Percentiles rank a stretch among this genome's conserved stretches.
These are phyloP conservation scores for Neotoma lepida DNA, from an alignment of 2,113 vertebrate genomes.

Conservation along the genomic window DNA sequence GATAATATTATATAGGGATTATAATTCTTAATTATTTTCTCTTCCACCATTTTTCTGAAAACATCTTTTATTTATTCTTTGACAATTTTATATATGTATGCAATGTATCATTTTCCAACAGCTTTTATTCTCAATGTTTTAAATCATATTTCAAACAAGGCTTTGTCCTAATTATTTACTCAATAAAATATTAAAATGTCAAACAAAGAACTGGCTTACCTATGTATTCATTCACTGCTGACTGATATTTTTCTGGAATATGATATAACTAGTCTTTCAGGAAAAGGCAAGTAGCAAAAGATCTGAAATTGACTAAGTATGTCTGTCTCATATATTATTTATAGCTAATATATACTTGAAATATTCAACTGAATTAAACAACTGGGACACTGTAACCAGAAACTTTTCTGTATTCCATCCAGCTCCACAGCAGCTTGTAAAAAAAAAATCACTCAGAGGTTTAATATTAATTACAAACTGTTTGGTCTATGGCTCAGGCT, in stretches of 20 bases:
- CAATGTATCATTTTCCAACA: background rate
- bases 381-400: background rate
- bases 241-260: background rate
- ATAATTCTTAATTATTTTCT: background rate
- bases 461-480: too few relatives aligned
- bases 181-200: background rate
- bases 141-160: background rate
- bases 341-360: background rate
- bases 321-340: conserved; percentile 17
- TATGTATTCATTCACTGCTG: background rate
- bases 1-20: background rate
- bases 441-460: too few relatives aligned
- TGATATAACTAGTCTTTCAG: background rate
- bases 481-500: too few relatives aligned
- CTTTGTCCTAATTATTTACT: conserved; percentile 1
- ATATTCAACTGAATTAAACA: background rate
- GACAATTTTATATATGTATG: background rate
- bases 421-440: too few relatives aligned
- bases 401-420: too few relatives aligned
- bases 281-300: background rate
- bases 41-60: background rate
- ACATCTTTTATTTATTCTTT: background rate
- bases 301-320: conserved; percentile 11
- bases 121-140: background rate
- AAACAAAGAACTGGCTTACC: background rate